Conservation (phyloP, 2,888 invertebrate genomes). For the Merodon equestris region DNA sequence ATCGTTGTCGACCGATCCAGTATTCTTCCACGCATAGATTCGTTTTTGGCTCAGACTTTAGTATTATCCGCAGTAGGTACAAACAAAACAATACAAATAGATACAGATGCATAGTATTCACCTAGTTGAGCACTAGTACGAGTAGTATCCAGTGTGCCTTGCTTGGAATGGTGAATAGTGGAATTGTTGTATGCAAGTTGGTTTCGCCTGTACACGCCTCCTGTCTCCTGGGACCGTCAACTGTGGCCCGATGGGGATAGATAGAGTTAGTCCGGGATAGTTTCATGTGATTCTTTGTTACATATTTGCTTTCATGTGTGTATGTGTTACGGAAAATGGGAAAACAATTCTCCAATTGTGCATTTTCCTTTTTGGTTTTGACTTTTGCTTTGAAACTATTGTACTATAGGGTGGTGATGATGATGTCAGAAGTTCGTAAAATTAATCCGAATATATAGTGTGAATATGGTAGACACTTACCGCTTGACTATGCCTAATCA, state of each 20-base stretch:
- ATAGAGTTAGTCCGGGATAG: no score
- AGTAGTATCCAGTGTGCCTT: conserved; percentile 34
- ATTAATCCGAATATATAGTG: no score
- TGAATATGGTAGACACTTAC: no score
- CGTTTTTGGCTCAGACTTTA: conserved; percentile 39
- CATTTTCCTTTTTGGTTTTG: no score
- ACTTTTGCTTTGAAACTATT: no score
- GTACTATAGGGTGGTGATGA: no score
- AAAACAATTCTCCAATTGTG: no score
- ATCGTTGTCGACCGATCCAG: conserved; percentile 38
- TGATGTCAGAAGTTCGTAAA: no score
- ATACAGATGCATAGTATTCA: conserved; percentile 54
- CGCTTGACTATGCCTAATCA: no score
- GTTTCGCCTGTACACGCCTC: conserved; percentile 11
- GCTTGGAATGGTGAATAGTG: conserved; percentile 24
- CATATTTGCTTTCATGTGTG: no score
- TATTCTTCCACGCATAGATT: background rate
- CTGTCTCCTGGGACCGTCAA: conserved; percentile 29
- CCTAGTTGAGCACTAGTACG: conserved; percentile 34
- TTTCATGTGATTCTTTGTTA: no score
- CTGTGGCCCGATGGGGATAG: background rate
- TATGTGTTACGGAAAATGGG: no score
- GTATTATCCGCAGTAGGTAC: conserved; percentile 18
- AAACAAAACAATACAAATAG: conserved; percentile 56
- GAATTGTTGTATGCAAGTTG: conserved; percentile 10